Base-by-base conservation (phyloP, 2,797 vertebrate species). In the Cossypha dichroa region DNA sequence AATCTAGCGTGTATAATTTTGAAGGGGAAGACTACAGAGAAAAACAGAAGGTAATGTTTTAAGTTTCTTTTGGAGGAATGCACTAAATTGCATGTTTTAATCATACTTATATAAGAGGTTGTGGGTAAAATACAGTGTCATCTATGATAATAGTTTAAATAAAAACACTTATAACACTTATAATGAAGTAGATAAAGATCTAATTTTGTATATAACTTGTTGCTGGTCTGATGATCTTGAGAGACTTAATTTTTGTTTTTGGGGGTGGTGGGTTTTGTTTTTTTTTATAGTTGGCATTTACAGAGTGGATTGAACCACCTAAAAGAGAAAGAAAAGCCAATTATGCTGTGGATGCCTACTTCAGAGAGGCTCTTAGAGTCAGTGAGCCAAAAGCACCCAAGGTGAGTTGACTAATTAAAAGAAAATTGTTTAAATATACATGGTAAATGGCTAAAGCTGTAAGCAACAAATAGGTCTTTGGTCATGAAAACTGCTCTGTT, bases 11-110 rank as follows among this genome's bases (percentile, higher is more conserved):
- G 56, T 99, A 99, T 97, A 99, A 99, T 46, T 99, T 99, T 80
- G 99, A 99, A 98, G 99, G 99, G 33, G 99, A 99, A 97, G 99
- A 99, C 98, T 99, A 99, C 97, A 98, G 99, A 97, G 99, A 99
- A 97, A 99, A 99, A 97, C 99, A 99, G 95, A 99, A 99, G 99
- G 99, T 99, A 97, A 93, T 33, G 13, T 45, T 90, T 74, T 40
- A 43, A 55, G 34, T 88, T 73, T 77, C 29, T 73, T 63, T 63
- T 18, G 31, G 36, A 67, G 28, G 26, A 74, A 73, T 43, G 74
- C 52, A 46, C n/a, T 10, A 31, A 83, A 49, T 34, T 75, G 25
- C 52, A 19, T 43, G 36, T 41, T 56, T 63, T 45, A 60, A 40
- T 55, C 4, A 1, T 29, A 38, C 25, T 75, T 72, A 15, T 54